Evolutionary conservation across 2,113 vertebrate genomes (phyloP), one percentile per base, ranked within the genome.

Genomic region (Riparia riparia): DNA sequence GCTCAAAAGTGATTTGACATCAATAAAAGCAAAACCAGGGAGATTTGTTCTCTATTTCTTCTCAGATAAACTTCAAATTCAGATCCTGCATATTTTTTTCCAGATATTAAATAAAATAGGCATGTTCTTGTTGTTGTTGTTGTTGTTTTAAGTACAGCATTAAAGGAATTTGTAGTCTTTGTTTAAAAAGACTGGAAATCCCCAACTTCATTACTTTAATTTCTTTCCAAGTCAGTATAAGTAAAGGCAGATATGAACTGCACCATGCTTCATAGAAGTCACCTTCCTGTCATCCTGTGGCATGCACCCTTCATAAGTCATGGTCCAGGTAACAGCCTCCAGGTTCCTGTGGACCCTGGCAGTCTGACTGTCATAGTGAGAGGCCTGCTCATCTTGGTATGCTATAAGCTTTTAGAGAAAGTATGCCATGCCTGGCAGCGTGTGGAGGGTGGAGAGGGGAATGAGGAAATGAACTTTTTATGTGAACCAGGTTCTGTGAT

Each of bases 1-100:
- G 7, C 66, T 95, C 86, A 69, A 87, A 91, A 88, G 31, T 57
- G 24, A 63, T 91, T 79, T 87, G 84, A 53, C 61, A 85, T 79
- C 65, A 79, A 49, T 41, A 61, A 49, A 90, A 72, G 42, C 37
- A 85, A 94, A 93, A 69, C 20, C 39, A 76, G 45, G 10, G 50
- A 0, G 0, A 65, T 53, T 56, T 51, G 28, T 61, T 32, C 53
- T 90, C 71, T 15, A 19, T 17, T 32, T 41, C 5, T 64, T 88
- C 86, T 49, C 50, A 71, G 44, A 69, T 56, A 82, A 93, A 78
- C 5, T 22, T 83, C 63, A 58, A 68, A 79, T 82, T 74, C 49
- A 69, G 29, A 85, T 51, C 16, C 28, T 53, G 18, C 14, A 41
- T 28, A 68, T 15, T 61, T 14, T 63, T 50, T 69, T 31, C 53